Base-by-base conservation (phyloP, 2,888 invertebrate species). In the Rosalia funebris region DNA sequence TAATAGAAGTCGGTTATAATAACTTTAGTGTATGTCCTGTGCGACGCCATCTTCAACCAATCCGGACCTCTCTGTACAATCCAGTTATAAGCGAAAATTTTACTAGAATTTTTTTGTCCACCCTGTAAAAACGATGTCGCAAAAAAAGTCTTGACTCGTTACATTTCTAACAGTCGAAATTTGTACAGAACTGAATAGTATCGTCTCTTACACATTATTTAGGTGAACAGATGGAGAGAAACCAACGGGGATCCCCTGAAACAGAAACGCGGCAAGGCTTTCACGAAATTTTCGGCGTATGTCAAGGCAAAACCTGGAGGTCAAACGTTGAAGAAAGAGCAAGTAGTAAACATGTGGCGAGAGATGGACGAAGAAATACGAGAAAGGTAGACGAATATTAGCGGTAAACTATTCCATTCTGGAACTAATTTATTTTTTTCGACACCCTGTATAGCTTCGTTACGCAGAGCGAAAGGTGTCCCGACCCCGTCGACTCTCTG, bases 401-500 rank as follows among this genome's bases (percentile, higher is more conserved):
- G 19, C 3, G 10, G 15, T 16, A 10, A 25, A 25, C 7, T 25
- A 25, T 25, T n/a, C n/a, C n/a, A n/a, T n/a, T n/a, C 25, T 25
- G 25, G 3, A 25, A 25, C 25, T 25, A 7, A 25, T 25, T 5
- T 25, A 25, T 25, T 7, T 25, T 25, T 25, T 25, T 3, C 3
- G 3, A 25, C 7, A 25, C 25, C 25, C 7, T 25, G 25, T 25
- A 25, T 25, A 77, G 74, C 41, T 75, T 74, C 46, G 44, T 34
- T 14, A 45, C 63, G 9, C 55, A 68, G 39, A 74, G 77, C 73
- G 15, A 81, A 36, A 77, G 74, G 17, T 89, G 90, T 75, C 92
- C 93, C 0, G 93, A 95, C 77, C 94, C 97, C 0, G 79, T 92
- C 0, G 84, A 86, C 11, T 86, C 91, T 1, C 82, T 84, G 42